Evolutionary conservation across 2,797 vertebrate genomes (phyloP), one percentile per base, ranked within the genome.

Genomic region (Hypotaenidia okinawae): DNA sequence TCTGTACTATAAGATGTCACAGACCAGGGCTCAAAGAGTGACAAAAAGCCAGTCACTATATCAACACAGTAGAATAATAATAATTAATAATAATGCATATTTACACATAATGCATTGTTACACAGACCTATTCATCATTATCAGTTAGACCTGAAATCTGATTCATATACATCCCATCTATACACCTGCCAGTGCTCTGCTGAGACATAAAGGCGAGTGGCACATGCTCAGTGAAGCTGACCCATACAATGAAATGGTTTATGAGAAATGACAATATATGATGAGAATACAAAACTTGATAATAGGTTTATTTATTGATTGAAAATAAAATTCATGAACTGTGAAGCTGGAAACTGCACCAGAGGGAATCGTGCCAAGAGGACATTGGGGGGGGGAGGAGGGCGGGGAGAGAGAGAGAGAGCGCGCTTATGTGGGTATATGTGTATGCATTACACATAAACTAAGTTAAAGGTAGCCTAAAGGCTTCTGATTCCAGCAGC

Each of bases 321-420:
- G 95, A 86, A 97, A 97, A 97, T 98, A 98, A 98, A 98, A 97
- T 97, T 97, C 92, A 97, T 96, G 96, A 97, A 96, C 97, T 97
- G 96, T 97, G 97, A 98, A 97, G 94, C 95, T 92, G 87, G 95
- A 96, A 97, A 97, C 81, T 62, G 85, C 87, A 86, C 97, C 89
- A 63, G 62, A 90, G 93, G 95, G 96, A 97, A 95, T 51, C 92
- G 49, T 76, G 93, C 90, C 76, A 90, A 85, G 92, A 96, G 91
- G 94, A 96, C 94, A 33, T 74, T 63, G 33, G 25, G 17, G 49
- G 33, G 33, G 41, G 16, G 43, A 17, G 17, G 18, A 45, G n/a
- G 32, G 33, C 22, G 18, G 49, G 32, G 33, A 13, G 32, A 63
- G 16, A 17, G 8, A 13, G 67, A 45, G 35, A 39, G 23, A 33